phyloP scores from a whole-genome alignment of 2,888 invertebrate genomes.

The Cheilosia urbana region DNA sequence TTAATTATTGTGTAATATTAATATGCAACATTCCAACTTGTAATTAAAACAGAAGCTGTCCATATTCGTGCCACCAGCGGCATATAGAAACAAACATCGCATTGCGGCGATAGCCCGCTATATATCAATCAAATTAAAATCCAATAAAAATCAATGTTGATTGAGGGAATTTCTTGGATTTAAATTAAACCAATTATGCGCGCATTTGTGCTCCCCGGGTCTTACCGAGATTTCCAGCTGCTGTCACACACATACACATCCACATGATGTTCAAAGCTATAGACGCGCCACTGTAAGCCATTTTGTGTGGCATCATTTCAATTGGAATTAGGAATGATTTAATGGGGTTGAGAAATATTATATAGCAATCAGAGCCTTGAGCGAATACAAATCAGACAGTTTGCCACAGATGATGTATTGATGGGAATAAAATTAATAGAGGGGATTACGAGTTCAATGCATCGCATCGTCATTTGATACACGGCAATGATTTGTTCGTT shows the following conservation, averaged over 20 bases:
- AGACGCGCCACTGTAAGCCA: slow-evolving; percentile 8
- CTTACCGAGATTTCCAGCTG: slow-evolving; percentile 41
- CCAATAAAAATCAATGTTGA: slow-evolving; percentile 67
- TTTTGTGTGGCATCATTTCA: slow-evolving; percentile 34
- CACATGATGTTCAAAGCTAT: slow-evolving; percentile 20
- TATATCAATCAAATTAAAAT: slow-evolving; percentile 73
- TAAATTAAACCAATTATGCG: slow-evolving; percentile 68
- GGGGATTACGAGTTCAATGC: slow-evolving; percentile 41
- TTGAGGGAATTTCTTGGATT: slow-evolving; percentile 50
- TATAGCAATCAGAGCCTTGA: slow-evolving; percentile 28
- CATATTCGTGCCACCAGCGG: background rate
- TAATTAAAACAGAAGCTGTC: slow-evolving; percentile 58
- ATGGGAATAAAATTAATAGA: slow-evolving; percentile 32
- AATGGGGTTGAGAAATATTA: slow-evolving; percentile 32
- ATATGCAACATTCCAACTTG: slow-evolving; percentile 24
- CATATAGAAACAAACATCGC: slow-evolving; percentile 48
- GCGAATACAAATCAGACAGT: slow-evolving; percentile 12
- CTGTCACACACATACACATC: slow-evolving; percentile 40
- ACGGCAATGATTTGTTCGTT: slow-evolving; percentile 3
- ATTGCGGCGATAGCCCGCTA: slow-evolving; percentile 19
- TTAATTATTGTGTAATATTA: slow-evolving; percentile 44
- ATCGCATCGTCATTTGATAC: slow-evolving; percentile 43
- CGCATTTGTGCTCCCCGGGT: background rate
- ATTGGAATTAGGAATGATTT: slow-evolving; percentile 14
- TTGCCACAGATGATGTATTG: slow-evolving; percentile 33